Percentiles rank a stretch among this genome's conserved stretches.
Conservation (phyloP, 2,797 vertebrate species). For the Phataginus tricuspis region DNA sequence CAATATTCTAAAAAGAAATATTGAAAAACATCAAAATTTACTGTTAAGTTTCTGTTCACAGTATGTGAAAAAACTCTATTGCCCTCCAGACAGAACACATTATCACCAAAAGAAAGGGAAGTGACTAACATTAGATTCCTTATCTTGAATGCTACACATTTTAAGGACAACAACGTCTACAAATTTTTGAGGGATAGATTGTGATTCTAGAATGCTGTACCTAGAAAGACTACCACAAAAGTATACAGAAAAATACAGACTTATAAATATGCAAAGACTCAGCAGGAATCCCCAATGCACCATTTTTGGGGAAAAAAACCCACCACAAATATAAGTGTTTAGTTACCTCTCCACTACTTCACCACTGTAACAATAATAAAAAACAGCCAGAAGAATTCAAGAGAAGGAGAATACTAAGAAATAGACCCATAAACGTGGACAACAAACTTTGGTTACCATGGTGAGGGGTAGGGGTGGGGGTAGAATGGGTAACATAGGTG, state of each 20-base stretch:
- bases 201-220: not conserved
- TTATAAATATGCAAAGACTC: not conserved
- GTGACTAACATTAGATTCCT: not conserved
- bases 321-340: not conserved
- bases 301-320: not conserved
- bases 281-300: not conserved
- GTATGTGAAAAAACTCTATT: not conserved
- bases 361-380: not conserved
- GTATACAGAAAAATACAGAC: not conserved
- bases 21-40: not conserved
- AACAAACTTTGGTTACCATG: too few species aligned
- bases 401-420: not conserved
- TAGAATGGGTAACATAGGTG: too few species aligned
- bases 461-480: too few species aligned
- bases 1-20: not conserved
- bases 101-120: not conserved
- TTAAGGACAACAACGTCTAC: not conserved
- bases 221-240: not conserved
- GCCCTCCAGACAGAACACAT: not conserved
- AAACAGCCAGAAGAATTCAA: not conserved
- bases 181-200: not conserved
- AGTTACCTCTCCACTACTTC: not conserved
- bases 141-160: not conserved
- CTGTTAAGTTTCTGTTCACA: not conserved
- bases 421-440: too few species aligned